Conservation (phyloP, 1,140 invertebrate species). For the Drosophila mojavensis region DNA sequence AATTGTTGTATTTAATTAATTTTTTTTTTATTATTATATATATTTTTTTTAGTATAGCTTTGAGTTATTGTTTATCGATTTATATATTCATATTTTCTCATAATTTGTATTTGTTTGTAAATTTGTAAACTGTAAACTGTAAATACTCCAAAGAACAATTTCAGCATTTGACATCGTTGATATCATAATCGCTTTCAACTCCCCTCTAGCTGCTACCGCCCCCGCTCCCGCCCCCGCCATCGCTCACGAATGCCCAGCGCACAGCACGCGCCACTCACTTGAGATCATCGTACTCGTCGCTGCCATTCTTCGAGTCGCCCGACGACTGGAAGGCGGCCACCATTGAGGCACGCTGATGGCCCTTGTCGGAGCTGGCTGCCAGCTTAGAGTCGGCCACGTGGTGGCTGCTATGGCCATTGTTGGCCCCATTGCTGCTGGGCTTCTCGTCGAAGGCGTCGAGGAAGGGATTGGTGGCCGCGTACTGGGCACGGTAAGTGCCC, state of each 20-base stretch:
- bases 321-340: conserved; percentile 76
- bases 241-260: conserved; percentile 3
- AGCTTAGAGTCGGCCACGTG: conserved; percentile 51
- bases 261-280: conserved; percentile 53
- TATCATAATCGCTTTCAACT: conserved; percentile 3
- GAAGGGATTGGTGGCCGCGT: conserved; percentile 83
- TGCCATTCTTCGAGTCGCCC: conserved; percentile 80
- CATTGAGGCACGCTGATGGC: conserved; percentile 66
- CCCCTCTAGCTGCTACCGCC: neutral
- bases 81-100: conserved; percentile 33
- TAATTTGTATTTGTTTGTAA: conserved; percentile 52
- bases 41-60: conserved; percentile 17
- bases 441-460: conserved; percentile 78
- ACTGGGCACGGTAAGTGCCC: conserved; percentile 82
- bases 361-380: conserved; percentile 30
- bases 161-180: conserved; percentile 55
- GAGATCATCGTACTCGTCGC: conserved; percentile 81
- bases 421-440: conserved; percentile 53
- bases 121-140: conserved; percentile 73
- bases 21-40: no score
- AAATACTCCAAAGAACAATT: conserved; percentile 75
- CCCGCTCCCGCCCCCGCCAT: neutral
- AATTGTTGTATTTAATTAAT: neutral
- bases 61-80: conserved; percentile 23
- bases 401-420: conserved; percentile 40